Percentiles rank a stretch among this genome's conserved stretches.
phyloP scores from a whole-genome alignment of 1,140 invertebrate species.

The Apis dorsata region DNA sequence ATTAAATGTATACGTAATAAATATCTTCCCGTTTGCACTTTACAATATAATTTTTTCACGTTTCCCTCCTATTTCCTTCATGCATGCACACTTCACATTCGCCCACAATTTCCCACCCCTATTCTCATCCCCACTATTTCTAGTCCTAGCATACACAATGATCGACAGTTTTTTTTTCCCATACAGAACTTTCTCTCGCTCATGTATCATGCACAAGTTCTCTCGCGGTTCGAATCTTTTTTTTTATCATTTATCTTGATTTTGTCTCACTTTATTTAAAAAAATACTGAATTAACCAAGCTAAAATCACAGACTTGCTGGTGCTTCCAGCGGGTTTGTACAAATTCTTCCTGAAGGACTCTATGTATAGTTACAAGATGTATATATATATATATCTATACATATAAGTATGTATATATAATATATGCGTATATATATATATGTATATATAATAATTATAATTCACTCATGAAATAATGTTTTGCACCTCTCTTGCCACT shows the following conservation, averaged over 20 bases:
- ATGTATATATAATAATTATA: constrained; percentile 70
- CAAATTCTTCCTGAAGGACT: constrained; percentile 80
- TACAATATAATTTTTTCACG: background rate
- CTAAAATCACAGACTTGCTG: constrained; percentile 80
- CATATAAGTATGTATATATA: constrained; percentile 57
- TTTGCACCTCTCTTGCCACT: constrained; percentile 39
- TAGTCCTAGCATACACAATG: background rate
- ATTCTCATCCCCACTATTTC: no score
- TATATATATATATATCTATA: constrained; percentile 56
- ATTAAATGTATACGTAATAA: constrained; percentile 18
- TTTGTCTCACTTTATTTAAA: constrained; percentile 77
- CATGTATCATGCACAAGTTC: constrained; percentile 20
- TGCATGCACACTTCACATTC: background rate
- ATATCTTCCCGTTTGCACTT: constrained; percentile 37
- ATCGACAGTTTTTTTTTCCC: constrained; percentile 33
- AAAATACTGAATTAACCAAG: constrained; percentile 81
- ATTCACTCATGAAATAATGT: constrained; percentile 69
- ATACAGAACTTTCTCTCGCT: constrained; percentile 54
- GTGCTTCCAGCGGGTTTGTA: constrained; percentile 75
- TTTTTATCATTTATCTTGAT: constrained; percentile 65
- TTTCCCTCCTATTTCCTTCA: background rate
- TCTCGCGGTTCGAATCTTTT: constrained; percentile 52
- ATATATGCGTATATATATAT: constrained; percentile 60
- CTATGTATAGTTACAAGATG: constrained; percentile 67
- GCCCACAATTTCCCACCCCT: background rate